A percentile compares a stretch with the other conserved stretches of the same genome.
These are phyloP conservation scores for Paraescarpia echinospica DNA, from an alignment of 1,140 invertebrate genomes.

Conservation along the genomic window DNA sequence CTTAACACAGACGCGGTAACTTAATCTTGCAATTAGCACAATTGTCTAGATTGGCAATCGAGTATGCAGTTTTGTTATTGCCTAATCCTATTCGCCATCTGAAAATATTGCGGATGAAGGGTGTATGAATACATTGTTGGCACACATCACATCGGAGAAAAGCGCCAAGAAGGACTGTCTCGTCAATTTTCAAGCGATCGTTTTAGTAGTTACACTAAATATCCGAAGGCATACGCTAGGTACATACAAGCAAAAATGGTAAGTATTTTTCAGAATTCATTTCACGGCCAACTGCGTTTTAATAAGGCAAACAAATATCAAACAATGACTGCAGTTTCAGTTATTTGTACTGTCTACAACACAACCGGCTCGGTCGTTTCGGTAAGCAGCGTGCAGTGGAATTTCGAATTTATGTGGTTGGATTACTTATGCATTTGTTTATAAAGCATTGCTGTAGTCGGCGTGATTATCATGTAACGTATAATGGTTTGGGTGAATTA, in stretches of 20 bases:
- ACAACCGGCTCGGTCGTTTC: neutral
- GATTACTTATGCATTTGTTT: neutral
- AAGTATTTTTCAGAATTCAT: neutral
- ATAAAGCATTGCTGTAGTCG: neutral
- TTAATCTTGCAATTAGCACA: neutral
- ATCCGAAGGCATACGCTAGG: neutral
- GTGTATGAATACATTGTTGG: conserved; percentile 5
- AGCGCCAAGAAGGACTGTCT: conserved; percentile 3
- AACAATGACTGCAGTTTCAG: neutral
- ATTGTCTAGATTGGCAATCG: neutral
- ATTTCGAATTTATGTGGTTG: neutral
- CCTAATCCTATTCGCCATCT: neutral
- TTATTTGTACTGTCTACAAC: neutral
- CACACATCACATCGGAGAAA: neutral
- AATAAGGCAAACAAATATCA: neutral
- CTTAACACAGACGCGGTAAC: neutral
- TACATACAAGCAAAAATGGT: neutral
- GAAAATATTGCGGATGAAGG: neutral
- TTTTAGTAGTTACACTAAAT: neutral
- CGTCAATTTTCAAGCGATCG: neutral
- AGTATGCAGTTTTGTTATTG: neutral
- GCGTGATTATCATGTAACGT: neutral
- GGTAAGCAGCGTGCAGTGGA: neutral
- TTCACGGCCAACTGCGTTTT: neutral
- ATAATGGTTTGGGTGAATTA: neutral